Conservation (phyloP, 2,797 vertebrate species). For the Gephyroberyx darwinii region DNA sequence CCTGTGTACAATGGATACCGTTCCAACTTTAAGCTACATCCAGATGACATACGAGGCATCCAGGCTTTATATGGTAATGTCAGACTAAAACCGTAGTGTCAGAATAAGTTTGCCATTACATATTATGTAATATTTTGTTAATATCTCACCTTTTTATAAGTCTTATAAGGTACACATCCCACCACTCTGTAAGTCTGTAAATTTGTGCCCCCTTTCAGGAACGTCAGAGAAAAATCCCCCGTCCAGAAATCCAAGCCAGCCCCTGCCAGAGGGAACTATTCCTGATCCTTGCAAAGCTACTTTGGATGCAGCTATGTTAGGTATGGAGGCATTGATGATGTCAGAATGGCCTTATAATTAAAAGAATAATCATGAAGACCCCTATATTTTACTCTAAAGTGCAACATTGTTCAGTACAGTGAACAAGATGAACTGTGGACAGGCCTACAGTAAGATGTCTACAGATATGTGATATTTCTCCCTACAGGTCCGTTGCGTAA, state of each 20-base stretch:
- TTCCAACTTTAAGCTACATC: slow-evolving; percentile 82
- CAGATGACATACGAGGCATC: slow-evolving; percentile 86
- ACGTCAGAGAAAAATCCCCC: slow-evolving; percentile 57
- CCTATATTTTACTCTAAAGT: neutral
- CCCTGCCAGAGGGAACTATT: slow-evolving; percentile 25
- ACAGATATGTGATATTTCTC: slow-evolving; percentile 1
- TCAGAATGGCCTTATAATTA: neutral
- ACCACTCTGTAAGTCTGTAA: neutral
- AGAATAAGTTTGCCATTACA: neutral
- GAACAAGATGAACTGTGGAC: too few species aligned
- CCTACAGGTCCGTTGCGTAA: slow-evolving; percentile 80
- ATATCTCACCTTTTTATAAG: too few species aligned
- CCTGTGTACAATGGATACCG: slow-evolving; percentile 85
- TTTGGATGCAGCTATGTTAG: slow-evolving; percentile 85
- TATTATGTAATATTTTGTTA: neutral
- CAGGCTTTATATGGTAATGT: slow-evolving; percentile 86
- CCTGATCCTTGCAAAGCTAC: slow-evolving; percentile 81
- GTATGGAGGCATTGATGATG: slow-evolving; percentile 64
- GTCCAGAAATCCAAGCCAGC: slow-evolving; percentile 27
- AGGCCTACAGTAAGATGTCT: neutral
- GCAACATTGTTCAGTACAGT: neutral
- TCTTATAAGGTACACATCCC: too few species aligned
- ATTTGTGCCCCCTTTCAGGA: slow-evolving; percentile 55
- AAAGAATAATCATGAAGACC: neutral
- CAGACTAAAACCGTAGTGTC: neutral